Base-by-base conservation (phyloP, 2,797 vertebrate genomes). In the Pampus argenteus region DNA sequence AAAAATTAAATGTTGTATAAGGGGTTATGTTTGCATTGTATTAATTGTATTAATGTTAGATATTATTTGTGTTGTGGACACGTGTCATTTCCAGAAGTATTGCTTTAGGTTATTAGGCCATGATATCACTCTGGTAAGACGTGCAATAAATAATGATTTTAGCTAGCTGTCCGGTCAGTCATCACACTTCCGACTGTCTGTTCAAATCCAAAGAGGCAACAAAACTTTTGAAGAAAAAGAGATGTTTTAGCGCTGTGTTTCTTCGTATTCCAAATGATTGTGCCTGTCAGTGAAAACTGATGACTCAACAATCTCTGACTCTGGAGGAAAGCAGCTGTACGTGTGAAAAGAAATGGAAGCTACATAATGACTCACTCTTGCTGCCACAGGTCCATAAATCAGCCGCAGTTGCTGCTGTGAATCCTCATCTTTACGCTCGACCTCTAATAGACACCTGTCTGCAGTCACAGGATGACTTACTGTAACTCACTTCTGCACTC, bases 401-500 rank as follows among this genome's bases (percentile, higher is more conserved):
- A 84, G 70, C 28, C 14, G 13, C 63, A 74, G 72, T 58, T n/a
- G 66, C 79, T 48, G 23, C 73, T 66, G 66, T 51, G 75, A 79
- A 69, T 77, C 66, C 51, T 84, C 47, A 58, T 65, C 67, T 54
- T 57, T 20, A 29, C 20, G 13, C 65, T 54, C 11, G 3, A n/a
- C 67, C 70, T 64, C 49, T 40, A 71, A 69, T 14, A 75, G 71
- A 82, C 84, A 86, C 79, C 76, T 89, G 83, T 78, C 80, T 59
- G 29, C 66, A 45, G 64, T 74, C 66, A 50, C 54, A 67, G n/a
- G 71, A 79, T 52, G 78, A 79, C 80, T 86, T 66, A 74, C 70
- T n/a, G n/a, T n/a, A n/a, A n/a, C n/a, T 72, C 74, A 64, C 78
- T 70, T 50, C 54, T 70, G 55, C 58, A 13, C 74, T 83, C 59